Percentiles rank a stretch among this genome's conserved stretches.
Evolutionary conservation across 2,888 invertebrate genomes (phyloP).

Genomic region (Hipparchia sbordonii): DNA sequence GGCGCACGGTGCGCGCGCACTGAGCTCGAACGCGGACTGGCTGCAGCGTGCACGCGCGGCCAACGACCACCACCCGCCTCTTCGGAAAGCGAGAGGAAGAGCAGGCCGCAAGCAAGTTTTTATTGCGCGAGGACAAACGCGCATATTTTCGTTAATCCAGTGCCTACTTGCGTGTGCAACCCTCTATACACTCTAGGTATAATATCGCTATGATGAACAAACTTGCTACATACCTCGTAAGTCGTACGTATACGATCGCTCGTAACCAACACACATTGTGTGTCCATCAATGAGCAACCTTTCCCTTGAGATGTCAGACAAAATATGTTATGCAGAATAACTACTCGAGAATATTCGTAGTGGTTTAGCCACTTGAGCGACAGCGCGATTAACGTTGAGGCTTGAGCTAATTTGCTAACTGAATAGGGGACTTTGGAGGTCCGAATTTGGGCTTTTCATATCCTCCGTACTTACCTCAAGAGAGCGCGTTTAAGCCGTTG

Average conservation of each 20-base stretch:
- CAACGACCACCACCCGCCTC: conserved; percentile 67
- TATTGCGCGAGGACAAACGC: conserved; percentile 71
- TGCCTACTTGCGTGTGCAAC: conserved; percentile 48
- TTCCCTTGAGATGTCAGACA: conserved; percentile 45
- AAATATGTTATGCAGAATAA: conserved; percentile 26
- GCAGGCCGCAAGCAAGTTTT: conserved; percentile 72
- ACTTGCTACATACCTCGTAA: conserved; percentile 20
- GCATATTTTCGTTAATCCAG: conserved; percentile 59
- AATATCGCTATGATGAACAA: conserved; percentile 16
- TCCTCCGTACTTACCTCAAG: too few species aligned
- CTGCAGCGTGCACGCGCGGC: conserved; percentile 49
- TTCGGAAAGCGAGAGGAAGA: conserved; percentile 77
- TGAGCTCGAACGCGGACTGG: conserved; percentile 72
- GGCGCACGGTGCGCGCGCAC: conserved; percentile 75
- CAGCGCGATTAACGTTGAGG: too few species aligned
- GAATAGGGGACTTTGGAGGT: too few species aligned
- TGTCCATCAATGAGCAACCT: conserved; percentile 35
- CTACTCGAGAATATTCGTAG: conserved; percentile 13
- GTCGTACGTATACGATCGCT: conserved; percentile 18
- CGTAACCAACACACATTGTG: conserved; percentile 41
- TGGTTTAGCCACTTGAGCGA: not conserved
- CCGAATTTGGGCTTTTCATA: too few species aligned
- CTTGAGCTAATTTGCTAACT: too few species aligned
- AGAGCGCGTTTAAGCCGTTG: too few species aligned
- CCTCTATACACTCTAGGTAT: conserved; percentile 42